These are phyloP conservation scores for Bombyx huttoni DNA, from an alignment of 2,888 invertebrate species.

Conservation along the genomic window DNA sequence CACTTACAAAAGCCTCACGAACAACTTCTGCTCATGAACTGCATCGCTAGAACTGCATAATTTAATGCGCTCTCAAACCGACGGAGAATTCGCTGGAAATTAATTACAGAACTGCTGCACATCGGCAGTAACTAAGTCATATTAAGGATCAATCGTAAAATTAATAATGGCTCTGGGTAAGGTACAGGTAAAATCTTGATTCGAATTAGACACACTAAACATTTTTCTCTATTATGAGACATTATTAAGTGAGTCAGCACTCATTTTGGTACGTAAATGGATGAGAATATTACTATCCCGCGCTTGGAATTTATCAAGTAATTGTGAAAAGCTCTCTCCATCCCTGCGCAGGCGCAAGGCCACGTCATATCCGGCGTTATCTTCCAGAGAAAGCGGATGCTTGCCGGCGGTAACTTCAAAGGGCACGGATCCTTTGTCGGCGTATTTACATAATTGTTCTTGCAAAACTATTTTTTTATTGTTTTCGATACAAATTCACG, in stretches of 20 bases:
- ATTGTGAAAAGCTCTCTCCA: constrained; percentile 63
- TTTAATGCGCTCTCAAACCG: constrained; percentile 37
- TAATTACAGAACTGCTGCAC: not conserved
- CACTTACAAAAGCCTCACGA: constrained; percentile 30
- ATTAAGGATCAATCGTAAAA: not conserved
- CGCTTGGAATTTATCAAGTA: constrained; percentile 59
- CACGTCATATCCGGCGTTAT: constrained; percentile 60
- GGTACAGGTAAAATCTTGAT: too few species aligned
- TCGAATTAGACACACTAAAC: not conserved
- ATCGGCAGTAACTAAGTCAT: not conserved
- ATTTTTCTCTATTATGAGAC: constrained; percentile 1
- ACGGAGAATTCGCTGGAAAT: constrained; percentile 19
- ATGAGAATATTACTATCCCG: constrained; percentile 27
- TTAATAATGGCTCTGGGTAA: too few species aligned
- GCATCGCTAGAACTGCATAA: constrained; percentile 38
- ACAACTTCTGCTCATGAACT: constrained; percentile 31
- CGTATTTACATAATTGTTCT: constrained; percentile 39
- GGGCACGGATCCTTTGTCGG: constrained; percentile 47
- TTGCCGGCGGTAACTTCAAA: constrained; percentile 49
- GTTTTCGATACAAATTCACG: not conserved
- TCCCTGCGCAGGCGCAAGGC: constrained; percentile 39
- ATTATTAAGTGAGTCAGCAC: constrained; percentile 36
- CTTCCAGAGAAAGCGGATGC: constrained; percentile 61
- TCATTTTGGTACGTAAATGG: constrained; percentile 26
- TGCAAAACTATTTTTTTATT: constrained; percentile 39